phyloP scores from a whole-genome alignment of 2,113 vertebrate genomes.

The Catagonus wagneri region DNA sequence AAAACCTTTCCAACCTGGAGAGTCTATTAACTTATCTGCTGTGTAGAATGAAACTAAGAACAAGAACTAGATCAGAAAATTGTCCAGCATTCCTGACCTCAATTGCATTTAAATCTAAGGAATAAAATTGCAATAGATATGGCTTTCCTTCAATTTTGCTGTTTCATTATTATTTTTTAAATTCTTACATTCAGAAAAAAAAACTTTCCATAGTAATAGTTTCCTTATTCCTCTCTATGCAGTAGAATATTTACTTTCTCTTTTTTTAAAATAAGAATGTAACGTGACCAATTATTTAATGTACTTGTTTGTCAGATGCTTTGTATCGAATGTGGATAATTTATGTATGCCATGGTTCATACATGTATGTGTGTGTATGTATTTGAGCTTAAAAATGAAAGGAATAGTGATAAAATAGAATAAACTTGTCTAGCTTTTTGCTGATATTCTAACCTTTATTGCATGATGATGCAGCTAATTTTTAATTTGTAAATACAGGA shows the following conservation, averaged over 20 bases:
- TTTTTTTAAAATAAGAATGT: background rate
- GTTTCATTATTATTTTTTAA: slow-evolving; percentile 43
- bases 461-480: slow-evolving; percentile 88
- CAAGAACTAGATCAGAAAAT: slow-evolving; percentile 56
- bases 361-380: slow-evolving; percentile 56
- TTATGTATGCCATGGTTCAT: slow-evolving; percentile 57
- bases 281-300: slow-evolving; percentile 47
- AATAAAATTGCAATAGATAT: slow-evolving; percentile 48
- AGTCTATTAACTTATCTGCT: slow-evolving; percentile 63
- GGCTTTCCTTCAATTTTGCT: slow-evolving; percentile 1
- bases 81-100: slow-evolving; percentile 51
- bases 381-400: slow-evolving; percentile 68
- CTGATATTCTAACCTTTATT: slow-evolving; percentile 78
- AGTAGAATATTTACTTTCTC: slow-evolving; percentile 23
- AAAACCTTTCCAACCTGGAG: slow-evolving; percentile 49
- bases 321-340: slow-evolving; percentile 24
- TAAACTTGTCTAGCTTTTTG: slow-evolving; percentile 71
- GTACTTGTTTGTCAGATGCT: slow-evolving; percentile 48
- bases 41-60: slow-evolving; percentile 54
- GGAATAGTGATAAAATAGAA: slow-evolving; percentile 72
- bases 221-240: slow-evolving; percentile 30
- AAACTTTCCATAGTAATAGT: slow-evolving; percentile 13
- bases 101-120: slow-evolving; percentile 54
- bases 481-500: slow-evolving; percentile 91
- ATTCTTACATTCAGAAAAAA: slow-evolving; percentile 55